These are phyloP conservation scores for human DNA, from an alignment of 2,113 vertebrate genomes.

Conservation along the genomic window DNA sequence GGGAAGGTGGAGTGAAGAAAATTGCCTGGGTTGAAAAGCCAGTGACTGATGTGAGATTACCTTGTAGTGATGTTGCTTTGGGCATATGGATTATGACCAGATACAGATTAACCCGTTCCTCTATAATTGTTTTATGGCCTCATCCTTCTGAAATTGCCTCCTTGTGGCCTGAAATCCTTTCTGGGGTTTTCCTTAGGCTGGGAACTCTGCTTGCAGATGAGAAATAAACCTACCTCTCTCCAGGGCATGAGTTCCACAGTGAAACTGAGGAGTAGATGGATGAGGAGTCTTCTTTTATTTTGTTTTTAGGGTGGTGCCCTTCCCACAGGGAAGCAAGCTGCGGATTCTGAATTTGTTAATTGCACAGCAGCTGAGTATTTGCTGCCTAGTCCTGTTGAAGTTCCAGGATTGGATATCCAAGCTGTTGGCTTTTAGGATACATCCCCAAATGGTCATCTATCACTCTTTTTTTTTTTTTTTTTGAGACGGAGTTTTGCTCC, in stretches of 20 bases:
- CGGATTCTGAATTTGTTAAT: background rate
- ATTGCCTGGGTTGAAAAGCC: conserved; percentile 43
- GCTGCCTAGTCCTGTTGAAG: background rate
- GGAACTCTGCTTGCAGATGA: conserved; percentile 22
- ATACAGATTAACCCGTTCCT: conserved; percentile 59
- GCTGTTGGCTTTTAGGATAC: background rate
- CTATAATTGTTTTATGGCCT: conserved; percentile 70
- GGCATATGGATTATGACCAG: conserved; percentile 59
- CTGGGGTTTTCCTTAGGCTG: background rate
- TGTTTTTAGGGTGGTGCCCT: background rate
- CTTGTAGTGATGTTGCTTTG: background rate
- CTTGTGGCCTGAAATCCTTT: conserved; percentile 39
- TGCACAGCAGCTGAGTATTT: background rate
- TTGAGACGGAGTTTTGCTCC: too few species aligned
- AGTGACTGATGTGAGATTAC: background rate
- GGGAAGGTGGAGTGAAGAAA: background rate
- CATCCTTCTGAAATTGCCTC: conserved; percentile 51
- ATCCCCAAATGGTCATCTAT: background rate
- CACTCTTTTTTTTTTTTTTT: too few species aligned
- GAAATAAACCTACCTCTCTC: background rate
- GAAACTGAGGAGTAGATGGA: background rate
- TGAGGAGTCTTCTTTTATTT: background rate
- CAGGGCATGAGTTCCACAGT: background rate
- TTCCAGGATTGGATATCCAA: conserved; percentile 43
- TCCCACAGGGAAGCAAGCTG: background rate